A percentile compares a stretch with the other conserved stretches of the same genome.
These are phyloP conservation scores for Pitangus sulphuratus DNA, from an alignment of 2,797 vertebrate species.

Conservation along the genomic window DNA sequence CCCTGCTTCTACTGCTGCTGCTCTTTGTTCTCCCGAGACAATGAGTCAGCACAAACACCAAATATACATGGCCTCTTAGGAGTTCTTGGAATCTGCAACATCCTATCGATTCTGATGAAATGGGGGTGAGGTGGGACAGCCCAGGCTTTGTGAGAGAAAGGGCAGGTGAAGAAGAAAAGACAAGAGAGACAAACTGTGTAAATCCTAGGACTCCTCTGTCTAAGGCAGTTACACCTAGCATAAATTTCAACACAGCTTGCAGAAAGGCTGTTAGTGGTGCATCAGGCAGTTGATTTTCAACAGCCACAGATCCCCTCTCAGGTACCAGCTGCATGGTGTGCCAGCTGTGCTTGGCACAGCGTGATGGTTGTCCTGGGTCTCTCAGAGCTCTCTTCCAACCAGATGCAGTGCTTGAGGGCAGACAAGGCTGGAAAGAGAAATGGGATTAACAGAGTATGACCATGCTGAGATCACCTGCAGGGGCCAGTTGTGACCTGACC, in stretches of 20 bases:
- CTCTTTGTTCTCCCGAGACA: background rate
- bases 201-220: background rate
- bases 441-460: accelerated
- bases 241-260: background rate
- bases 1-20: background rate
- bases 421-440: background rate
- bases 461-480: background rate
- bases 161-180: background rate
- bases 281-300: background rate
- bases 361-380: background rate
- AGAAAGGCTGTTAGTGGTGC: background rate
- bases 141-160: background rate
- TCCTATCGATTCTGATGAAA: background rate
- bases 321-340: background rate
- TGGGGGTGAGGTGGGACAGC: background rate
- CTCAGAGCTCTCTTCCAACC: background rate
- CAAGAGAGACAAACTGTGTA: background rate
- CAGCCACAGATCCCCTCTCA: background rate
- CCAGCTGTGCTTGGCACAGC: background rate
- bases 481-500: background rate
- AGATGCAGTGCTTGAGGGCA: accelerated
- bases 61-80: background rate
- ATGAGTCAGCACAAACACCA: background rate
- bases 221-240: background rate
- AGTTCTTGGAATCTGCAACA: background rate